Percentiles rank a stretch among this genome's conserved stretches.
Conservation (phyloP, 2,113 vertebrate species). For the Elachura formosa region DNA sequence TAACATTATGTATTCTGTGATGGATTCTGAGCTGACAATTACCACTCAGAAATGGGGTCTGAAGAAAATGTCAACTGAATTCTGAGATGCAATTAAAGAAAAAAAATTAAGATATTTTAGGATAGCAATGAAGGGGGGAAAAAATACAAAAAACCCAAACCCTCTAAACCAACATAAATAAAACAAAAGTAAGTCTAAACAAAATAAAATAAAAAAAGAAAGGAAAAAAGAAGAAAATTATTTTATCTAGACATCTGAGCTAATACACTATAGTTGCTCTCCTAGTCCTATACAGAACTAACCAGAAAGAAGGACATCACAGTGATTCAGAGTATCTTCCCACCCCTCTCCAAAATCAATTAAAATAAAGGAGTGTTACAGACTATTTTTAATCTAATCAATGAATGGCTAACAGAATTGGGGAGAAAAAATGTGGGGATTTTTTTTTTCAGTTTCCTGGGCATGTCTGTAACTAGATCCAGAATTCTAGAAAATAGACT, state of each 20-base stretch:
- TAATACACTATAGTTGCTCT: neutral
- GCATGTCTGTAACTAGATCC: neutral
- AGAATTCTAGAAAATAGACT: neutral
- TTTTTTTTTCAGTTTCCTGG: neutral
- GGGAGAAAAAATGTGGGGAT: fast-evolving
- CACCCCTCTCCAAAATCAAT: neutral
- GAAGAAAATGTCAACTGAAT: neutral
- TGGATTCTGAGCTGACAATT: neutral
- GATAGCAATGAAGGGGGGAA: neutral
- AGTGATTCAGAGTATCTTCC: neutral
- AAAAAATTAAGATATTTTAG: neutral
- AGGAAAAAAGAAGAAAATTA: neutral
- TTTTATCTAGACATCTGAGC: neutral
- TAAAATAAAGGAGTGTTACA: neutral
- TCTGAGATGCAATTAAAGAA: neutral
- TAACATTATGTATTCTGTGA: neutral
- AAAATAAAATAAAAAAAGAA: neutral
- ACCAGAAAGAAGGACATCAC: neutral
- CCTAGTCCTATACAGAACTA: neutral
- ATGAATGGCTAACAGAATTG: neutral
- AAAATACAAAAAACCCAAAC: neutral
- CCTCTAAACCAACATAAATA: neutral
- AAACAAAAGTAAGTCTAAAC: neutral
- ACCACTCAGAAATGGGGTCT: neutral
- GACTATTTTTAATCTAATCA: fast-evolving